These are phyloP conservation scores for Mesocentrotus franciscanus DNA, from an alignment of 53 echinoderm and acorn worm genomes.

Conservation along the genomic window DNA sequence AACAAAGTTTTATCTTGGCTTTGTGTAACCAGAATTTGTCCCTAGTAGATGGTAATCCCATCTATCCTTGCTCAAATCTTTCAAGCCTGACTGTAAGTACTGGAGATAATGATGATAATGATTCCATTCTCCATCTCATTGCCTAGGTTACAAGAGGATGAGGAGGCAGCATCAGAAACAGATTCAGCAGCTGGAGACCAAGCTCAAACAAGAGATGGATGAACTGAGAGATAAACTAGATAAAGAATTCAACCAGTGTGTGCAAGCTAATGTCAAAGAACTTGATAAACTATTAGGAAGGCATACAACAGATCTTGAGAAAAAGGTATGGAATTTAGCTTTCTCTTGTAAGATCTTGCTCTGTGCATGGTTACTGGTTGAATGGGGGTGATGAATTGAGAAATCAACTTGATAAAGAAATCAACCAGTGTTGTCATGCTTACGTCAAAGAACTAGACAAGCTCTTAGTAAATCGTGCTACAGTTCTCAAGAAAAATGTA, in stretches of 20 bases:
- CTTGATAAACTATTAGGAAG: slow-evolving; percentile 84
- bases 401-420: not conserved
- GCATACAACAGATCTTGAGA: slow-evolving; percentile 81
- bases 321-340: slow-evolving; percentile 73
- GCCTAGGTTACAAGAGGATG: slow-evolving; percentile 93
- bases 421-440: not conserved
- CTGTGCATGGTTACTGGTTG: not conserved
- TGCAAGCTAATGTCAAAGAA: slow-evolving; percentile 90
- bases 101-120: not conserved
- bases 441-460: not conserved
- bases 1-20: too few species aligned
- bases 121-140: not conserved
- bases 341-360: not conserved
- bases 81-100: not conserved
- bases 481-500: not conserved
- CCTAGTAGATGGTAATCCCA: too few species aligned
- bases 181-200: slow-evolving; percentile 92
- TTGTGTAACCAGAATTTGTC: too few species aligned
- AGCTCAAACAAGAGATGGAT: slow-evolving; percentile 87
- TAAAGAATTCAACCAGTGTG: slow-evolving; percentile 92
- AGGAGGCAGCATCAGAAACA: slow-evolving; percentile 94
- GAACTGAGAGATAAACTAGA: slow-evolving; percentile 91
- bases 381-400: too few species aligned
- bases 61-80: not conserved
- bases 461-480: not conserved